Percentiles rank a stretch among this genome's conserved stretches.
Evolutionary conservation across 2,113 vertebrate species (phyloP).

Genomic region (Eudyptes chrysolophus): DNA sequence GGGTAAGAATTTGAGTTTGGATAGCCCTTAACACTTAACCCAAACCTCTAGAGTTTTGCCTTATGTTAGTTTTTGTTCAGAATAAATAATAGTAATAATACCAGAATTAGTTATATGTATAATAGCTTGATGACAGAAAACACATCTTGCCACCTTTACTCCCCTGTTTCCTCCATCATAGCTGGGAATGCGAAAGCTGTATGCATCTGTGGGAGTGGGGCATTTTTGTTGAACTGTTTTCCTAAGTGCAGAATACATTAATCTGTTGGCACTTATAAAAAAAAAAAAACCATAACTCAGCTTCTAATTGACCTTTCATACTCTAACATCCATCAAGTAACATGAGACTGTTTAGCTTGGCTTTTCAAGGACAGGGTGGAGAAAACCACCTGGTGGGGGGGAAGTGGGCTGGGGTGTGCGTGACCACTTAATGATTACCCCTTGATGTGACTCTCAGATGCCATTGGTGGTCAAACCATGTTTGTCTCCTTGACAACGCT

Average conservation of each 20-base stretch:
- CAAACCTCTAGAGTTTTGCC: background rate
- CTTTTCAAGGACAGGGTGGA: background rate
- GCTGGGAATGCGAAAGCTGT: background rate
- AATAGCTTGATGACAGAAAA: background rate
- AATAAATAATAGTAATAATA: background rate
- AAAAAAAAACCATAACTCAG: background rate
- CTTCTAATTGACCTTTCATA: conserved; percentile 37
- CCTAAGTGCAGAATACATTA: background rate
- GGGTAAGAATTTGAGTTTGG: background rate
- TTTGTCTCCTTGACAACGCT: background rate
- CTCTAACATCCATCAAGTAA: background rate
- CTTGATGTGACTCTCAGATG: background rate
- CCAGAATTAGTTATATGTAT: background rate
- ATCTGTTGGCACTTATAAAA: conserved; percentile 17
- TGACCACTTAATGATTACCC: background rate
- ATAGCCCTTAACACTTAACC: background rate
- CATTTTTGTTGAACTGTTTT: conserved; percentile 1
- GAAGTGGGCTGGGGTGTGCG: background rate
- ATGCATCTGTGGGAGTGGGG: background rate
- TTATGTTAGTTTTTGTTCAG: background rate
- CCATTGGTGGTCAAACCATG: background rate
- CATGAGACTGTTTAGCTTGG: background rate
- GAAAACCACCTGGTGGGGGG: background rate
- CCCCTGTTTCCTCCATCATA: background rate
- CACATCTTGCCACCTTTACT: background rate